Evolutionary conservation across 1,140 invertebrate genomes (phyloP).

Genomic region (Eriosoma lanigerum): DNA sequence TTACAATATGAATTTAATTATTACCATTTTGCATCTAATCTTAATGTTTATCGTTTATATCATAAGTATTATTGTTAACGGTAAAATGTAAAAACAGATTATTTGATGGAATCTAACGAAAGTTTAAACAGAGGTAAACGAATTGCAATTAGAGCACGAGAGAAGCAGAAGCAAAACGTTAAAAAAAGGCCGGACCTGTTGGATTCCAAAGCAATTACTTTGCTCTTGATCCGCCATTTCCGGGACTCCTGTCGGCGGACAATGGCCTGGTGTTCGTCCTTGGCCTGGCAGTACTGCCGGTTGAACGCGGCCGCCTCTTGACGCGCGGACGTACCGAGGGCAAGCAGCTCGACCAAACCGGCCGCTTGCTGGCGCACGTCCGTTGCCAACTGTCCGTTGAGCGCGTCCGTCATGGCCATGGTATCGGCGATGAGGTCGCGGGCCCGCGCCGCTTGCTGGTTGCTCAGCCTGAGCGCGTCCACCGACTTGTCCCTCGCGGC

Average conservation of each 20-base stretch:
- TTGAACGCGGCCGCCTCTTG: neutral
- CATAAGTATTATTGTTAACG: too few species aligned
- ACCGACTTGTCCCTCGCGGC: constrained; percentile 5
- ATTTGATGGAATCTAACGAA: too few species aligned
- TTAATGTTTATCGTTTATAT: too few species aligned
- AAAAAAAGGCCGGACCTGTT: neutral
- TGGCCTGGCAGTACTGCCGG: neutral
- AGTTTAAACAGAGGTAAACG: too few species aligned
- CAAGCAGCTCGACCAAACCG: neutral
- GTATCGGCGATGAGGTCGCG: neutral
- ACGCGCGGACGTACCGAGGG: neutral
- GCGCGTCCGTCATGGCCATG: neutral
- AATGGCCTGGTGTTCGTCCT: accelerated
- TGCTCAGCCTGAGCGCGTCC: neutral
- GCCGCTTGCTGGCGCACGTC: neutral
- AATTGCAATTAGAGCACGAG: too few species aligned
- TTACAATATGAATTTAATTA: too few species aligned
- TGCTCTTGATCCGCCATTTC: neutral
- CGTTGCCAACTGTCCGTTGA: neutral
- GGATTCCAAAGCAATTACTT: neutral
- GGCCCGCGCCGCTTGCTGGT: neutral
- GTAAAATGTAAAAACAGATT: too few species aligned
- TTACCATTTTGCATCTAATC: too few species aligned
- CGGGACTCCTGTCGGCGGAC: too few species aligned
- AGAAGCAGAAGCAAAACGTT: too few species aligned